Conservation (phyloP, 2,113 vertebrate genomes). For the Corythornis cristatus region DNA sequence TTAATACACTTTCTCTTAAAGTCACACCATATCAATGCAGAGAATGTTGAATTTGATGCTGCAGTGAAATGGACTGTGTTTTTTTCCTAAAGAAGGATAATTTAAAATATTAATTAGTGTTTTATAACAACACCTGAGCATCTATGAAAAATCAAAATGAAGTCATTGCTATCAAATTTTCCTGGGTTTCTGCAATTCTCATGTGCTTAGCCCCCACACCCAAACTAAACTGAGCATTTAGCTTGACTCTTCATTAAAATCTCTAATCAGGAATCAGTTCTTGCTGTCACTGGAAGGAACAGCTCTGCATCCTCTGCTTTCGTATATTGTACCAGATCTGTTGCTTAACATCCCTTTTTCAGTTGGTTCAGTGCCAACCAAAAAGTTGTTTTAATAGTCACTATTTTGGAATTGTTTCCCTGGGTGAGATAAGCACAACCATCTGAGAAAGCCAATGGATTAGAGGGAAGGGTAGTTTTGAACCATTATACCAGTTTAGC, state of each 20-base stretch:
- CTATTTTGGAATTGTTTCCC: neutral
- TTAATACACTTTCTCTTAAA: too few relatives aligned
- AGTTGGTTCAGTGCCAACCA: neutral
- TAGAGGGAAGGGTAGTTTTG: neutral
- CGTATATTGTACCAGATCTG: neutral
- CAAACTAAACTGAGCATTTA: neutral
- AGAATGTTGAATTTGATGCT: too few relatives aligned
- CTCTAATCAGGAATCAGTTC: neutral
- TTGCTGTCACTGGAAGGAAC: neutral
- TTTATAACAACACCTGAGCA: too few relatives aligned
- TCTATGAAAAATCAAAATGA: too few relatives aligned
- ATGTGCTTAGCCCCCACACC: fast-evolving
- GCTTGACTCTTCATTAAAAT: neutral
- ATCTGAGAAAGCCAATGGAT: neutral
- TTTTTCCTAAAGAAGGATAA: too few relatives aligned
- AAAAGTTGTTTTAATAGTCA: neutral
- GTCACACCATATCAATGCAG: too few relatives aligned
- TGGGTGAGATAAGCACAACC: neutral
- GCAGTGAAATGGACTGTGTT: too few relatives aligned
- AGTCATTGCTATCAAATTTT: too few relatives aligned
- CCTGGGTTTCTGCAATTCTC: too few relatives aligned
- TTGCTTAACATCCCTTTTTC: neutral
- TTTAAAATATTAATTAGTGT: too few relatives aligned
- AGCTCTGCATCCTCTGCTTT: neutral
- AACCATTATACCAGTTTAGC: neutral